Conservation (phyloP, 2,113 vertebrate genomes). For the Octodon degus region DNA sequence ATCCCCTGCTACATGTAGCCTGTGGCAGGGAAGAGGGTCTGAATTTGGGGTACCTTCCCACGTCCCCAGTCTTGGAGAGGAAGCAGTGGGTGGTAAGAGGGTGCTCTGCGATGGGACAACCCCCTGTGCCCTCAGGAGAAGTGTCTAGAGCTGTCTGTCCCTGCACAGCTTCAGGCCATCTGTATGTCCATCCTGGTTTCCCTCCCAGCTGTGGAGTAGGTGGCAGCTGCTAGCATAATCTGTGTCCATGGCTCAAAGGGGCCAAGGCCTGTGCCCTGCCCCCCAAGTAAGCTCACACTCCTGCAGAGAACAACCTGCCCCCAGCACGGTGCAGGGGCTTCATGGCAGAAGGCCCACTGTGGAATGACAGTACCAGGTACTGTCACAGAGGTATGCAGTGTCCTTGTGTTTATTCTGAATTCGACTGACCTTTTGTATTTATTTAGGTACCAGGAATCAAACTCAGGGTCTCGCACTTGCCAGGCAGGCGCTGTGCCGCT, state of each 20-base stretch:
- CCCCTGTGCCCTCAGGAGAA: not conserved
- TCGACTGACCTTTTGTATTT: no score
- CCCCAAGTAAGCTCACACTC: not conserved
- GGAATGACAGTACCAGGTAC: accelerated
- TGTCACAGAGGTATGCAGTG: accelerated
- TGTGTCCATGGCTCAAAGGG: not conserved
- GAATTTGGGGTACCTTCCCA: not conserved
- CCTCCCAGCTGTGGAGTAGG: not conserved
- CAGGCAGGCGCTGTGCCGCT: no score
- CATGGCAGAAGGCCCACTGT: accelerated
- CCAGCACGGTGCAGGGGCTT: not conserved
- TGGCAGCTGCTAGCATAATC: not conserved
- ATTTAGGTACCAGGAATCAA: no score
- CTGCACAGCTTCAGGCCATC: no score
- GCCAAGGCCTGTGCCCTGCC: not conserved
- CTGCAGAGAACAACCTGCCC: not conserved
- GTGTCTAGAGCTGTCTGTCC: not conserved
- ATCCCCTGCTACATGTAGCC: no score
- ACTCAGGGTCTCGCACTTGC: no score
- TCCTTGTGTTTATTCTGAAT: not conserved
- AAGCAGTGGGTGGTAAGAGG: accelerated
- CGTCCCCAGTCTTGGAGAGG: not conserved
- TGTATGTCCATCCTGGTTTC: not conserved
- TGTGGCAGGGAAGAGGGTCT: not conserved
- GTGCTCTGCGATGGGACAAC: not conserved